Evolutionary conservation across 1,140 invertebrate species (phyloP), one percentile per base, ranked within the genome.

Genomic region (Tetragnatha versicolor): DNA sequence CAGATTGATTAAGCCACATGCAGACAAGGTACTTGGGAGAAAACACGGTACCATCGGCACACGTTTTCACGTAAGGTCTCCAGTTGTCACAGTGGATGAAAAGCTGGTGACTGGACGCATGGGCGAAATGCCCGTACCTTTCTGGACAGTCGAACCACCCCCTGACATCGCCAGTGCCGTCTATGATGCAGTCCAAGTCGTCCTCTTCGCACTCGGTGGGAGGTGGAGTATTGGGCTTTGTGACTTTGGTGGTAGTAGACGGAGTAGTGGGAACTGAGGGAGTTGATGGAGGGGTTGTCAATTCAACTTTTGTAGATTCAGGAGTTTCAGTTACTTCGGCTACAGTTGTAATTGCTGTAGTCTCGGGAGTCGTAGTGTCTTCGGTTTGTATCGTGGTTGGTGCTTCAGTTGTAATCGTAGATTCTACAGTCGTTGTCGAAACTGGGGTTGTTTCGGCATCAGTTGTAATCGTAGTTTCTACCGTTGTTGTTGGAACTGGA

Each of bases 51-150:
- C 29, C 25, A 25, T 66, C 39, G 9, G 37, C 63, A 4, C 63
- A 66, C 39, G 5, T 25, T 20, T 66, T 66, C 7, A 66, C 17
- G 29, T 27, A 47, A 2, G 63, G 63, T 3, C 5, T 2, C 63
- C 63, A 66, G 12, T 66, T 66, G 22, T 66, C 39, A 31, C 63
- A 66, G n/a, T 47, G 63, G 17, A 66, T 66, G 39, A 66, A 66
- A 14, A 66, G 42, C 33, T 47, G 37, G 12, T 29, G 6, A 47
- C 37, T 45, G 20, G 9, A 9, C 1, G 10, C 20, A n/a, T 66
- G 63, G 6, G 63, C 37, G 25, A 45, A 66, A 22, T 66, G 37
- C 17, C 63, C 63, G 22, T 66, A 47, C n/a, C 63, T 7, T n/a
- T 47, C 2, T 2, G 39, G 63, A 4, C 63, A 66, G 3, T 47